Base-by-base conservation (phyloP, 2,113 vertebrate species). In the Grus americana region DNA sequence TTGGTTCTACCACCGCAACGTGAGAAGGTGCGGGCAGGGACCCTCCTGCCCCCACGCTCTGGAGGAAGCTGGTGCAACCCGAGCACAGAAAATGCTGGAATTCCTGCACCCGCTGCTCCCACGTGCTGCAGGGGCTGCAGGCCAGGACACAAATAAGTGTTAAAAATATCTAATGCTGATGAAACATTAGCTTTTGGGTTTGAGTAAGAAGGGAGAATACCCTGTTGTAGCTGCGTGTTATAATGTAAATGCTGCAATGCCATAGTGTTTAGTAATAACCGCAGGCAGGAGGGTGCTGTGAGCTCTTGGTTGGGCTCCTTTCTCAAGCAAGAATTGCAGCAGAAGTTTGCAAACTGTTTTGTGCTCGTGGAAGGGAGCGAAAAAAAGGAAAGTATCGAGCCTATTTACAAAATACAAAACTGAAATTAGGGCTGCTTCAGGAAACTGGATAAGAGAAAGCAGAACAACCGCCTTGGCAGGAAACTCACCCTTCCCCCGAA, bases 391-490 rank as follows among this genome's bases (percentile, higher is more conserved):
- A 3, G 6, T 3, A 6, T 0, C 0, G 15, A 10, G 1, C 0
- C 3, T 4, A 0, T 4, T n/a, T 38, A 17, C 18, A 13, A 26
- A 23, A 11, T 19, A 7, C 24, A 22, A 24, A 40, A 32, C 14
- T 24, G 14, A 55, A 34, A 14, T 14, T 2, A 5, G 1, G 5
- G 20, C 2, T 72, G 3, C 5, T 15, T 5, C 1, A 2, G 6
- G 21, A n/a, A 72, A 32, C 0, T 0, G 5, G 3, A 0, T 0
- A 1, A 5, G 6, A 32, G 29, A 16, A 54, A 26, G 40, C 40
- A 10, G 16, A 34, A 1, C 1, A 1, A 7, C 0, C 0, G 1
- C 2, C 1, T 1, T 3, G 3, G 4, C 2, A 2, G 6, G 9
- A 29, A 5, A 4, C 4, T 12, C 9, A 1, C 27, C 4, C 11